phyloP scores from a whole-genome alignment of 2,888 invertebrate species.

The Synanthedon andrenaeformis region DNA sequence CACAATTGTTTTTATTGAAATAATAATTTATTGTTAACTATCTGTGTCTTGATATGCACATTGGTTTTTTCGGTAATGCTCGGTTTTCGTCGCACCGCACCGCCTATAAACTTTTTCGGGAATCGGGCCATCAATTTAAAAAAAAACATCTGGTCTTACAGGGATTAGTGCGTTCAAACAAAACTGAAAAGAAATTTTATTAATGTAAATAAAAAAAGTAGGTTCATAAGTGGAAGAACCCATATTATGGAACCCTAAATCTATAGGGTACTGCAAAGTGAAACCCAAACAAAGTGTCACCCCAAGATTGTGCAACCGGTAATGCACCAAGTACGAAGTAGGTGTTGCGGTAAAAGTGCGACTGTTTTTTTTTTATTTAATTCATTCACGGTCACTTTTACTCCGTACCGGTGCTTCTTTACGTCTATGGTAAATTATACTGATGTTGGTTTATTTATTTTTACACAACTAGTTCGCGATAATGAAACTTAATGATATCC shows the following conservation, averaged over 20 bases:
- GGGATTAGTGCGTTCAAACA: background rate
- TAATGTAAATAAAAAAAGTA: background rate
- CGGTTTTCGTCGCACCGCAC: too few species aligned
- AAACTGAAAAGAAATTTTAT: background rate
- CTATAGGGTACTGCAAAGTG: constrained; percentile 9
- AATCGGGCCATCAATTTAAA: too few species aligned
- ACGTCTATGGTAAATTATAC: background rate
- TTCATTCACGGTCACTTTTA: background rate
- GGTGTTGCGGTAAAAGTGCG: background rate
- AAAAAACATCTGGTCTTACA: too few species aligned
- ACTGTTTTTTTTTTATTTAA: background rate
- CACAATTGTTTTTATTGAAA: too few species aligned
- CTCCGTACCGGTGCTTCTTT: background rate
- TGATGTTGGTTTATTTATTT: background rate
- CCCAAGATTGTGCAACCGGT: background rate
- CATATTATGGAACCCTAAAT: background rate
- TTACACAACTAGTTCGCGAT: background rate
- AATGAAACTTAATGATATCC: too few species aligned
- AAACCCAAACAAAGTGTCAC: background rate
- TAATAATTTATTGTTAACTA: too few species aligned
- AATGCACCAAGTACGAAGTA: background rate
- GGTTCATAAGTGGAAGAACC: background rate
- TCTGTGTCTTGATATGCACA: too few species aligned
- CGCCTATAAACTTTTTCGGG: too few species aligned
- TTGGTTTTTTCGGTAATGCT: too few species aligned